Base-by-base conservation (phyloP, 2,113 vertebrate genomes). In the Xiphophorus couchianus region DNA sequence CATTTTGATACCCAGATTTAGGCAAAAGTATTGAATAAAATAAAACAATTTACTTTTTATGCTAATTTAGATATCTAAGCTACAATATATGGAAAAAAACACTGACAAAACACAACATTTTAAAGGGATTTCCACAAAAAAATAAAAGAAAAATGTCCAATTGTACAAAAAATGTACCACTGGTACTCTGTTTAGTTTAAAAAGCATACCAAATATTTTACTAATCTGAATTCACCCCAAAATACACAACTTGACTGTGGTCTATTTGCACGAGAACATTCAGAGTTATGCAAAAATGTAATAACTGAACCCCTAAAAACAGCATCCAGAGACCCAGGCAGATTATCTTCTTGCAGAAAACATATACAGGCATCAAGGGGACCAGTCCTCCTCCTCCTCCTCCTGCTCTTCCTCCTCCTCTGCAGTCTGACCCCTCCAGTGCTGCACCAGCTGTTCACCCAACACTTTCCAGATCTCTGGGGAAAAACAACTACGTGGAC, bases 401-500 rank as follows among this genome's bases (percentile, higher is more conserved):
- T 33, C 31, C 31, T 33, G 0, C 35, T 10, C 35, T 2, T 35
- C 35, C 2, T 4, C 22, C 65, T 62, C 65, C 54, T 64, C 42
- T 5, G 28, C 69, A 65, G 31, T 61, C 66, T 60, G 28, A 37
- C 72, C 73, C 60, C 62, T 60, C 42, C 67, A 77, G 44, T 13
- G 25, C 65, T 65, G 35, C 10, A 86, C 58, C 86, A 65, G 84
- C 82, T 85, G 84, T 75, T 86, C 60, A 78, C 76, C 44, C 51
- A 25, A 25, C 9, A 19, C 81, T 75, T 81, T 19, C 71, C 73
- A 63, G 33, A 77, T 78, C 68, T 82, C 80, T 71, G 4, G 3
- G 73, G 84, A 84, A 71, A 78, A 71, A 19, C 39, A 73, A 60
- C 81, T 28, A 77, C 80, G 83, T 82, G 74, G 85, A 86, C 62